Evolutionary conservation across 2,797 vertebrate species (phyloP).

Genomic region (Etheostoma perlongum): DNA sequence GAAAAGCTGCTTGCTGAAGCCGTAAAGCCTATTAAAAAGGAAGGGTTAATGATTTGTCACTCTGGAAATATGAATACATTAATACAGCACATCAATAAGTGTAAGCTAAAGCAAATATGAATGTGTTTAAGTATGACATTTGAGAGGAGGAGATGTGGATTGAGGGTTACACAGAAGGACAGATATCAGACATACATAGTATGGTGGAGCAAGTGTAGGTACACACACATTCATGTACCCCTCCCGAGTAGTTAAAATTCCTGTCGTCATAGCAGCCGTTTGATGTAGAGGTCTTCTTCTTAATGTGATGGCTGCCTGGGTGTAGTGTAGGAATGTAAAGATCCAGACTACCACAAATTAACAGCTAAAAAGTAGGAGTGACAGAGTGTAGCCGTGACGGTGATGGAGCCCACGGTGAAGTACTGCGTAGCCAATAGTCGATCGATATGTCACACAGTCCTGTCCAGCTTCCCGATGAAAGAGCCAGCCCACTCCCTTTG

Average conservation of each 20-base stretch:
- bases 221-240: conserved; percentile 19
- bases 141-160: conserved; percentile 27
- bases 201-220: conserved; percentile 23
- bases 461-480: conserved; percentile 54
- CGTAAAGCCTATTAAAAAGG: conserved; percentile 72
- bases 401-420: conserved; percentile 72
- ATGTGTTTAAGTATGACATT: conserved; percentile 44
- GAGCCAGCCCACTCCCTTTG: conserved; percentile 51
- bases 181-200: conserved; percentile 29
- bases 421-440: conserved; percentile 61
- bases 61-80: conserved; percentile 60
- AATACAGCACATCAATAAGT: conserved; percentile 51
- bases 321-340: conserved; percentile 64
- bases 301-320: conserved; percentile 68
- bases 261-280: conserved; percentile 56
- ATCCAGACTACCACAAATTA: conserved; percentile 68
- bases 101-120: conserved; percentile 42
- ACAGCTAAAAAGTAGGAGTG: conserved; percentile 73
- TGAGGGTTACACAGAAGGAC: conserved; percentile 42
- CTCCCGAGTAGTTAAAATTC: conserved; percentile 50
- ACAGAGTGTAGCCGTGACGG: conserved; percentile 67
- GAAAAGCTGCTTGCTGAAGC: conserved; percentile 58
- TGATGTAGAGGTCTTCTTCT: conserved; percentile 71
- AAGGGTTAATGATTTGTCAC: conserved; percentile 62
- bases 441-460: conserved; percentile 76